Conservation (phyloP, 2,113 vertebrate species). For the Synodontis membranacea region DNA sequence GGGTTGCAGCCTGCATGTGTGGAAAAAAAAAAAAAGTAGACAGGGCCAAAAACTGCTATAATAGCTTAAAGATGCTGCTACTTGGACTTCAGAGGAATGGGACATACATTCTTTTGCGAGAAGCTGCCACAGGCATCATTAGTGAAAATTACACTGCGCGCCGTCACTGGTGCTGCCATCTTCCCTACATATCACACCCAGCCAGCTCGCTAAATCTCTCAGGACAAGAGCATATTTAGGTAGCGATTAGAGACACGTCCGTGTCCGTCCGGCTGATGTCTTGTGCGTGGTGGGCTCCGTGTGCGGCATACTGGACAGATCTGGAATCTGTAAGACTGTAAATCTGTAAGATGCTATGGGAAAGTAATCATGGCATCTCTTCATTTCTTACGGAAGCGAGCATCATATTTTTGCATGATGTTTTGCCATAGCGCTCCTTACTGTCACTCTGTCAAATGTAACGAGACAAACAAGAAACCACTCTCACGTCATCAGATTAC, state of each 20-base stretch:
- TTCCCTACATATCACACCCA: constrained; percentile 66
- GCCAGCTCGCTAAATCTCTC: constrained; percentile 60
- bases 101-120: constrained; percentile 56
- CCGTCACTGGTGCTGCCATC: constrained; percentile 63
- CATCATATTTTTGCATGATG: neutral
- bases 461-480: too few relatives aligned
- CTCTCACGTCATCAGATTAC: too few relatives aligned
- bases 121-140: constrained; percentile 64
- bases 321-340: neutral
- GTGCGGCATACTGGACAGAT: constrained; percentile 16
- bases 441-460: too few relatives aligned
- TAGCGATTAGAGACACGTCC: constrained; percentile 59
- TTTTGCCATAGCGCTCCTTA: too few relatives aligned
- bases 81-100: constrained; percentile 62
- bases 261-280: constrained; percentile 56
- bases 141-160: constrained; percentile 59
- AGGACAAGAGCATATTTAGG: constrained; percentile 70
- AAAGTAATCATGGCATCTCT: neutral
- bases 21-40: neutral
- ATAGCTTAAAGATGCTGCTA: constrained; percentile 74
- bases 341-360: neutral
- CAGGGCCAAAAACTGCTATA: constrained; percentile 62
- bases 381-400: neutral
- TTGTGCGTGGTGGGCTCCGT: constrained; percentile 13
- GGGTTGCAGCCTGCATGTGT: constrained; percentile 62